Percentiles rank a stretch among this genome's conserved stretches.
Evolutionary conservation across 2,797 vertebrate species (phyloP).

Genomic region (Ficedula albicollis): DNA sequence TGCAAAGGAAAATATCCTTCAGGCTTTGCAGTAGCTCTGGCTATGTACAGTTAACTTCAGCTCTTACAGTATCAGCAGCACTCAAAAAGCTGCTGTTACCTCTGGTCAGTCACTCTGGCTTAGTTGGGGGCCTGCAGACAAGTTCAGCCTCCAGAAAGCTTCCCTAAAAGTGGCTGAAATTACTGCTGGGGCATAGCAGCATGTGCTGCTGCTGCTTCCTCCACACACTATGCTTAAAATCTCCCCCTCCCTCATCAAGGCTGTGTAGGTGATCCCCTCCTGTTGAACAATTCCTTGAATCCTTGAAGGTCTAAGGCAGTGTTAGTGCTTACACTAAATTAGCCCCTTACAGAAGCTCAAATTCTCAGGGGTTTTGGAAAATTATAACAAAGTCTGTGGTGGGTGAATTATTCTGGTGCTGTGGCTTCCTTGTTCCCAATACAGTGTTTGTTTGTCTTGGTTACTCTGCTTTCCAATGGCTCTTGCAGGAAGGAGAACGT

Average conservation of each 20-base stretch:
- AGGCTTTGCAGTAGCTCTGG: neutral
- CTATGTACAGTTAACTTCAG: neutral
- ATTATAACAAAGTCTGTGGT: neutral
- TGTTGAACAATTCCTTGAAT: neutral
- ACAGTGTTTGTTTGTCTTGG: neutral
- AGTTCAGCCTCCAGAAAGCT: neutral
- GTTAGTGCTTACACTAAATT: neutral
- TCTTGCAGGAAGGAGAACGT: conserved; percentile 93
- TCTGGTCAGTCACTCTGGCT: neutral
- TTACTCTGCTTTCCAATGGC: neutral
- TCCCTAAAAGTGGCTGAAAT: neutral
- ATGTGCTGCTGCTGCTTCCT: neutral
- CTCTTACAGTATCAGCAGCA: neutral
- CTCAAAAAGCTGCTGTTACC: neutral
- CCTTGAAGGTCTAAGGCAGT: neutral
- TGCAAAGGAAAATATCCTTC: neutral
- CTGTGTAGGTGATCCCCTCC: neutral
- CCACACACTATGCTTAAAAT: neutral
- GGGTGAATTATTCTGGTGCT: neutral
- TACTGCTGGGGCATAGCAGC: neutral
- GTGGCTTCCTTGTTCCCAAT: neutral
- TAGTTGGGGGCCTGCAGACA: neutral
- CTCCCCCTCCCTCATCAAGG: neutral
- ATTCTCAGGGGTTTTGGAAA: neutral
- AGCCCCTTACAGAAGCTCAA: neutral